Evolutionary conservation across 1,140 invertebrate genomes (phyloP).

Genomic region (Asobara japonica): DNA sequence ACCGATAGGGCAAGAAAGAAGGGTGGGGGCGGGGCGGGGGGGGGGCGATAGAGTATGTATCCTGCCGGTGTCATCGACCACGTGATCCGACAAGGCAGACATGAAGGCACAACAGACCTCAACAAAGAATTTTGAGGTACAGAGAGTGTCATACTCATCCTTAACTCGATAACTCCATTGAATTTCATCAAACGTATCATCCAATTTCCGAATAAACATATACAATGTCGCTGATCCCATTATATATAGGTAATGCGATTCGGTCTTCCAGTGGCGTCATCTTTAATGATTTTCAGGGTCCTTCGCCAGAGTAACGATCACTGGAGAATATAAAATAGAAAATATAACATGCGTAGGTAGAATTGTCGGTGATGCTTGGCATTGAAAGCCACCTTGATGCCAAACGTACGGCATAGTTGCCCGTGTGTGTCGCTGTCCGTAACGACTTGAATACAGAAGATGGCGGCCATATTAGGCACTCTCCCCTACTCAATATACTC

Average conservation of each 20-base stretch:
- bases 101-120: conserved; percentile 17
- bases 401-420: conserved; percentile 53
- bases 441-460: conserved; percentile 64
- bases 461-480: conserved; percentile 61
- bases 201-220: not conserved
- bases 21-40: not conserved
- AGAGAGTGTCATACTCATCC: not conserved
- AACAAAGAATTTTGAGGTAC: not conserved
- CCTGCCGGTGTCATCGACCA: conserved; percentile 29
- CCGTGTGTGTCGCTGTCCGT: conserved; percentile 35
- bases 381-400: conserved; percentile 59
- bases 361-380: conserved; percentile 63
- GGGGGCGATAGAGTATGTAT: conserved; percentile 12
- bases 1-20: not conserved
- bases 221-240: not conserved
- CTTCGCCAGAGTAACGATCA: conserved; percentile 24
- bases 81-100: conserved; percentile 27
- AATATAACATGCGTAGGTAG: conserved; percentile 43
- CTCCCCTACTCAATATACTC: conserved; percentile 38
- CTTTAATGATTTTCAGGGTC: conserved; percentile 49
- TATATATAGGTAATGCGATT: not conserved
- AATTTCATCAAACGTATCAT: not conserved
- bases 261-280: conserved; percentile 30
- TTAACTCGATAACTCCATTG: not conserved
- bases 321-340: conserved; percentile 63